A percentile compares a stretch with the other conserved stretches of the same genome.
Conservation (phyloP, 2,888 invertebrate genomes). For the Lepidochrysops patricia region DNA sequence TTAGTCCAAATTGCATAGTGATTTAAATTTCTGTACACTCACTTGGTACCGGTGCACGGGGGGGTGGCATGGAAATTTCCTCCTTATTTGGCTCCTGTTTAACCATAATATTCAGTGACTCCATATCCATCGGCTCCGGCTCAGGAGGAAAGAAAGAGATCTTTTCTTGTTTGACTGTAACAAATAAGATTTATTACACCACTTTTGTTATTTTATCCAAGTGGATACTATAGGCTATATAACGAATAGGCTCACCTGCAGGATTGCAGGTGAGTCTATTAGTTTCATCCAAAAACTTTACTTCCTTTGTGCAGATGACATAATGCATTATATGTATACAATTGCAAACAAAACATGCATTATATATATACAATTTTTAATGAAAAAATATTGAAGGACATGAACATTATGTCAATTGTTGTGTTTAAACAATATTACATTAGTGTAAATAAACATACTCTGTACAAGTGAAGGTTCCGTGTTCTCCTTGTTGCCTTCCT, state of each 20-base stretch:
- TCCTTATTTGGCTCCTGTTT: constrained; percentile 36
- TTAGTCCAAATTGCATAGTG: neutral
- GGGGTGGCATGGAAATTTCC: constrained; percentile 57
- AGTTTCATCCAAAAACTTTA: too few species aligned
- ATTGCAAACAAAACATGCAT: too few species aligned
- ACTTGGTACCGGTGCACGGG: constrained; percentile 49
- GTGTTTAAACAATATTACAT: neutral
- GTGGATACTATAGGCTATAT: too few species aligned
- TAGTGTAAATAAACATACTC: constrained; percentile 29
- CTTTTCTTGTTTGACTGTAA: constrained; percentile 60
- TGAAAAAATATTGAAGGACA: too few species aligned
- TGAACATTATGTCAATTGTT: neutral
- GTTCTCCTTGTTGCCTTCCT: constrained; percentile 55
- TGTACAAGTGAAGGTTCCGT: constrained; percentile 35
- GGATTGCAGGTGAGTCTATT: too few species aligned
- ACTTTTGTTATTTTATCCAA: neutral
- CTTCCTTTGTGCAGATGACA: too few species aligned
- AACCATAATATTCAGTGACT: constrained; percentile 23
- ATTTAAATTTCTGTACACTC: constrained; percentile 26
- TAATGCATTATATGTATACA: too few species aligned
- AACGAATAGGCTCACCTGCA: too few species aligned
- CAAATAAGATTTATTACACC: neutral
- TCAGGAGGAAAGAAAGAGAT: constrained; percentile 38
- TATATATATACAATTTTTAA: too few species aligned
- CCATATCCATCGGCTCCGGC: constrained; percentile 43